Evolutionary conservation across 2,888 invertebrate genomes (phyloP), one percentile per base, ranked within the genome.

Genomic region (Desoria tigrina): DNA sequence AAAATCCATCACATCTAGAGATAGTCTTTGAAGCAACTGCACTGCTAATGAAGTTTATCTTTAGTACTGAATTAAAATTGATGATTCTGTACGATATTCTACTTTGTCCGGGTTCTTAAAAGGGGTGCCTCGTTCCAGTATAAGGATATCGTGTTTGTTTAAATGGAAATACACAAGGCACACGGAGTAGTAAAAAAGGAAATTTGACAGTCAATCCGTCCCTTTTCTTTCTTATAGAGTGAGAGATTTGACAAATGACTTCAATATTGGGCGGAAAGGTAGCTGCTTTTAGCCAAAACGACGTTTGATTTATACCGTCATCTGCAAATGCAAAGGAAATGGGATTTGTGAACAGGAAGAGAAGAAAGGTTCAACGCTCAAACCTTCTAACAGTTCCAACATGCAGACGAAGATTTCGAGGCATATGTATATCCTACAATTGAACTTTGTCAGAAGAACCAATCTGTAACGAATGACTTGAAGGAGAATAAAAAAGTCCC

Each of bases 201-300:
- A 11, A 32, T 32, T 32, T 61, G 65, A 65, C 65, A 58, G 65
- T 61, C 61, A 50, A 61, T 65, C 50, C 65, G 49, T 61, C 42
- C 57, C 60, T 45, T 51, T 61, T 53, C 61, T 27, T 56, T n/a
- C 50, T 55, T 28, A 55, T 57, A 39, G 28, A 57, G 6, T 24
- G 42, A 21, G 54, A 53, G 42, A 56, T 65, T 65, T 65, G 65
- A 65, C 65, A 65, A 65, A 65, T 65, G 61, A 61, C 65, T 61
- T 51, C 61, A 61, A 59, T 59, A 64, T 63, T 63, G 39, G 58
- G 24, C 37, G 28, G 63, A 50, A 26, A 65, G 64, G 59, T 64
- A 64, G 54, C 64, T 32, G 32, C 32, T 32, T 32, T 32, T 32
- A 32, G 32, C 56, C 51, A 42, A 42, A 57, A 42, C 32, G 50